Conservation (phyloP, 92 coral and sea anemone genomes). For the Zoanthus sansibaricus region DNA sequence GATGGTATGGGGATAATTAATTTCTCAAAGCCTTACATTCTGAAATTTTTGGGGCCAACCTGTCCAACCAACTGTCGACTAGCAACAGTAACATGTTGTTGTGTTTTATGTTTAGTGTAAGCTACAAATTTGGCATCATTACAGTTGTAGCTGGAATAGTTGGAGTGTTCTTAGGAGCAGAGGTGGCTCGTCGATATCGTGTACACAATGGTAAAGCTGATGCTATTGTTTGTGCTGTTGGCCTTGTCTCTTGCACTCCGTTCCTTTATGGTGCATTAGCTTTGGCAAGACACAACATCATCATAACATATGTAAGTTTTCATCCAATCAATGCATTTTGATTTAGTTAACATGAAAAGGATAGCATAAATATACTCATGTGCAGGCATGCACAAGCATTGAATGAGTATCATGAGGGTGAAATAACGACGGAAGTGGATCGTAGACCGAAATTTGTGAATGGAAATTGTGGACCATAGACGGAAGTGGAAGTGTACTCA, state of each 20-base stretch:
- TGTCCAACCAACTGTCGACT: too few species aligned
- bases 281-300: conserved; percentile 73
- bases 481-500: too few species aligned
- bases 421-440: too few species aligned
- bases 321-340: neutral
- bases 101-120: conserved; percentile 56
- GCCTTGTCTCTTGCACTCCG: conserved; percentile 80
- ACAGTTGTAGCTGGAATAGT: conserved; percentile 92
- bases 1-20: too few species aligned
- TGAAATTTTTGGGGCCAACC: too few species aligned
- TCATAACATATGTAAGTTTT: conserved; percentile 81
- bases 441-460: too few species aligned
- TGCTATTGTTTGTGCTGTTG: conserved; percentile 93
- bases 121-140: conserved; percentile 79
- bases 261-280: conserved; percentile 80
- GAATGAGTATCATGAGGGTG: too few species aligned
- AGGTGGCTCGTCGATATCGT: conserved; percentile 77
- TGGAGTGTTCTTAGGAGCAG: conserved; percentile 96
- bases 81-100: neutral
- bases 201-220: conserved; percentile 78
- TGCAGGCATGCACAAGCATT: too few species aligned
- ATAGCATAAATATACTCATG: too few species aligned
- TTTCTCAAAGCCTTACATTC: too few species aligned
- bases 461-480: too few species aligned
- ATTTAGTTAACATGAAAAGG: too few species aligned